Conservation (phyloP, 2,888 invertebrate species). For the Alitta virens region DNA sequence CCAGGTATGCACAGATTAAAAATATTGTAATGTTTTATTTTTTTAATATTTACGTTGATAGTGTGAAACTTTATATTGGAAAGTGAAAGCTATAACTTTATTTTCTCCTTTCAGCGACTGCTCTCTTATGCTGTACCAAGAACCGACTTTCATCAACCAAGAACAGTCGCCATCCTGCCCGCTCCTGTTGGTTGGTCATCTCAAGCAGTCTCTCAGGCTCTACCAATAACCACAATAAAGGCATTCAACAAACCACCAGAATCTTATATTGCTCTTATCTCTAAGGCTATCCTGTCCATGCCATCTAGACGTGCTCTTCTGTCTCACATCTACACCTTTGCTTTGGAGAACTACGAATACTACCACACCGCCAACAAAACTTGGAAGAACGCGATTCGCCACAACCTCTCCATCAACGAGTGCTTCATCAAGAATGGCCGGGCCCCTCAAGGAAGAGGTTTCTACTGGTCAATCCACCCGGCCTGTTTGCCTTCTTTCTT, state of each 20-base stretch:
- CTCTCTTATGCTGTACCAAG: too few relatives aligned
- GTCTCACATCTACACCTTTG: slow-evolving; percentile 7
- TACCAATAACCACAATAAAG: too few relatives aligned
- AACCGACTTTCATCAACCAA: too few relatives aligned
- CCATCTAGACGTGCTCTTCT: not conserved
- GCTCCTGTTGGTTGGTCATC: too few relatives aligned
- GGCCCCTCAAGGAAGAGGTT: slow-evolving; percentile 6
- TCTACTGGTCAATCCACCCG: slow-evolving; percentile 14
- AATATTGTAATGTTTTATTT: too few relatives aligned
- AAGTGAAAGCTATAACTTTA: too few relatives aligned
- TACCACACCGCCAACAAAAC: slow-evolving; percentile 3
- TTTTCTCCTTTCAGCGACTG: too few relatives aligned
- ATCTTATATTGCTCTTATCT: slow-evolving; percentile 8
- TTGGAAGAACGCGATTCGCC: slow-evolving; percentile 10
- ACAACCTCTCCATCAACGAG: slow-evolving; percentile 13
- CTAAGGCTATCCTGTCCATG: not conserved
- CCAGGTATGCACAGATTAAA: too few relatives aligned
- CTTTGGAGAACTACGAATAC: slow-evolving; percentile 6
- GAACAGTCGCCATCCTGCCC: too few relatives aligned
- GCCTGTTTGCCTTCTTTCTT: not conserved
- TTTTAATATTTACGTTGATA: too few relatives aligned
- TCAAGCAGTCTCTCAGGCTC: too few relatives aligned
- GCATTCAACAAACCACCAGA: slow-evolving; percentile 1
- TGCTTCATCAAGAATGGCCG: slow-evolving; percentile 11
- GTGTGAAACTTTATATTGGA: too few relatives aligned